A percentile compares a stretch with the other conserved stretches of the same genome.
These are phyloP conservation scores for Dallia pectoralis DNA, from an alignment of 2,797 vertebrate species.

Conservation along the genomic window DNA sequence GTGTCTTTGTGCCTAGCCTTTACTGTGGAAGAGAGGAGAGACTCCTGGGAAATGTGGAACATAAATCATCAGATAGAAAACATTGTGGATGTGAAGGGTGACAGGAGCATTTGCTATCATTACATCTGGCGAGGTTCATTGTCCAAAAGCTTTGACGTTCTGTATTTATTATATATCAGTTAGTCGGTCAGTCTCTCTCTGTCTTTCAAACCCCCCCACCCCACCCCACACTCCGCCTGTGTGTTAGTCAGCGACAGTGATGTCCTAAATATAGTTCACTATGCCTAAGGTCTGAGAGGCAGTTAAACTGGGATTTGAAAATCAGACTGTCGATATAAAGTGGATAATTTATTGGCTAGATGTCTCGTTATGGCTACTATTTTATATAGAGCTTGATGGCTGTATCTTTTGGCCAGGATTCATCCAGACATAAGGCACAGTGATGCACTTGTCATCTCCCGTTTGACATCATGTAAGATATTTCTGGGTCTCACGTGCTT, in stretches of 20 bases:
- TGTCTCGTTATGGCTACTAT: not conserved
- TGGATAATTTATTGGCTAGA: not conserved
- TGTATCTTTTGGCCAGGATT: not conserved
- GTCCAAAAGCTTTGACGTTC: not conserved
- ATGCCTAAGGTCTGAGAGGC: not conserved
- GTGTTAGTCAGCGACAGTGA: not conserved
- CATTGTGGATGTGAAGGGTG: not conserved
- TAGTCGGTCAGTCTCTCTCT: not conserved
- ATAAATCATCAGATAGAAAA: slow-evolving; percentile 3
- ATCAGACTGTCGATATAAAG: slow-evolving; percentile 5
- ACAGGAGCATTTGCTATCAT: not conserved
- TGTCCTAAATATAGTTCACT: slow-evolving; percentile 9
- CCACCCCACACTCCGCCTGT: not conserved
- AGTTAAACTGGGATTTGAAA: not conserved
- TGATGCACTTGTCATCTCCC: not conserved
- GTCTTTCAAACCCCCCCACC: not conserved
- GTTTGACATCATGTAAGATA: not conserved
- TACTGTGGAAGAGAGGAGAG: not conserved
- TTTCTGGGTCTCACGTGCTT: not conserved
- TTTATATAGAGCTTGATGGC: not conserved
- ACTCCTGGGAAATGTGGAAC: not conserved
- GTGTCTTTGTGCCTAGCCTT: not conserved
- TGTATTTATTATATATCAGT: not conserved
- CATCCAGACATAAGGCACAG: not conserved
- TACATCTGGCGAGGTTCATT: not conserved